A percentile compares a stretch with the other conserved stretches of the same genome.
These are phyloP conservation scores for Sinohyriopsis cumingii DNA, from an alignment of 2,888 invertebrate species.

Conservation along the genomic window DNA sequence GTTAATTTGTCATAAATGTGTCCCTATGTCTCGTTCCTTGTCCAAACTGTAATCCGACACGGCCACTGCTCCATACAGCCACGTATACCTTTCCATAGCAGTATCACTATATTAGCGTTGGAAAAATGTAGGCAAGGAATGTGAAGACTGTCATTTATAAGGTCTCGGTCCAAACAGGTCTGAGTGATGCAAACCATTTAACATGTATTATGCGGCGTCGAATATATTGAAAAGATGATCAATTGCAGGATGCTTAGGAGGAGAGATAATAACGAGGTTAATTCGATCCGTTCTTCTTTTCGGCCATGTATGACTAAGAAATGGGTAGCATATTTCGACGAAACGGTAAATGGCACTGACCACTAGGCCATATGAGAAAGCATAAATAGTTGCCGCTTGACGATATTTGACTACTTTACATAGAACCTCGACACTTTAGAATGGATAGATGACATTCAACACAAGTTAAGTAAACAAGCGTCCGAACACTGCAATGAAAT, in stretches of 20 bases:
- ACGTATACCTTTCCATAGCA: constrained; percentile 31
- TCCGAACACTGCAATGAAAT: constrained; percentile 80
- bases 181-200: constrained; percentile 59
- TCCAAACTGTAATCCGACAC: not conserved
- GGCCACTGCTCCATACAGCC: constrained; percentile 23
- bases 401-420: constrained; percentile 77
- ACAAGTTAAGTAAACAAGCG: constrained; percentile 77
- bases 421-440: constrained; percentile 62
- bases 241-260: constrained; percentile 78
- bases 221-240: constrained; percentile 66
- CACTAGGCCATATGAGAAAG: constrained; percentile 67
- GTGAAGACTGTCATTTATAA: constrained; percentile 71
- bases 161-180: constrained; percentile 61
- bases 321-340: constrained; percentile 75
- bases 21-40: no score
- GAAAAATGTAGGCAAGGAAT: constrained; percentile 60
- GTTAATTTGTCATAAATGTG: no score
- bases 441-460: constrained; percentile 60
- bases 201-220: constrained; percentile 30
- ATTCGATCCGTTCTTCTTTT: constrained; percentile 65
- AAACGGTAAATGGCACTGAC: constrained; percentile 72
- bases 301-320: constrained; percentile 76
- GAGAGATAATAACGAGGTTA: constrained; percentile 72
- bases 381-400: constrained; percentile 73
- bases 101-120: constrained; percentile 41